Conservation (phyloP, 2,113 vertebrate species). For the Eulemur rufifrons region DNA sequence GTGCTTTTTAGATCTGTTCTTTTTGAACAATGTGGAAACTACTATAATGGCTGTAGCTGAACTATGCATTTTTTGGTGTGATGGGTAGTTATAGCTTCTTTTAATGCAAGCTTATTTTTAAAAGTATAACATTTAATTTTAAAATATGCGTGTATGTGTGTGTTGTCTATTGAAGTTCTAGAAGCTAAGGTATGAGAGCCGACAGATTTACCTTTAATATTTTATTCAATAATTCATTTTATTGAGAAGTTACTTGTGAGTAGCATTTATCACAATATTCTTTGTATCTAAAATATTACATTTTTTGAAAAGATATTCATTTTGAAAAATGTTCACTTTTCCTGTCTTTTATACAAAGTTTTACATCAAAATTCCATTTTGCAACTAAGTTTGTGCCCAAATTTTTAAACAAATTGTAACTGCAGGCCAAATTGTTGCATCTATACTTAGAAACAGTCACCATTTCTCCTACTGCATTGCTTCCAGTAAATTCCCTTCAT, state of each 20-base stretch:
- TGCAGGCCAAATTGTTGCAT: background rate
- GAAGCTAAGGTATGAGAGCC: background rate
- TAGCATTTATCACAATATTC: background rate
- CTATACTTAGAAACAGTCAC: background rate
- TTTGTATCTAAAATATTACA: background rate
- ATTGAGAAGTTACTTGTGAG: background rate
- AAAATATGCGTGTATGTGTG: background rate
- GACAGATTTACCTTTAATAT: background rate
- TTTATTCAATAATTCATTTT: slow-evolving; percentile 2
- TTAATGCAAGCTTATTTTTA: background rate
- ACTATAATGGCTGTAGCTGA: background rate
- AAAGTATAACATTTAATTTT: slow-evolving; percentile 2
- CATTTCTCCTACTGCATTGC: background rate
- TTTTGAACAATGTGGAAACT: background rate
- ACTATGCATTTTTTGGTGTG: background rate
- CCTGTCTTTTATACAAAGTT: background rate
- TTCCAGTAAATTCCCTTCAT: background rate
- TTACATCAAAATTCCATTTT: slow-evolving; percentile 25
- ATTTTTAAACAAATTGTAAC: background rate
- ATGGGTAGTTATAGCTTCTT: background rate
- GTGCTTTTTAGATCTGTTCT: background rate
- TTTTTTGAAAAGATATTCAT: background rate
- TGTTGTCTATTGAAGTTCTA: background rate
- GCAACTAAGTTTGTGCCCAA: background rate
- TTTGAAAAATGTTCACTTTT: background rate